These are phyloP conservation scores for Argyresthia goedartella DNA, from an alignment of 2,888 invertebrate species.

Conservation along the genomic window DNA sequence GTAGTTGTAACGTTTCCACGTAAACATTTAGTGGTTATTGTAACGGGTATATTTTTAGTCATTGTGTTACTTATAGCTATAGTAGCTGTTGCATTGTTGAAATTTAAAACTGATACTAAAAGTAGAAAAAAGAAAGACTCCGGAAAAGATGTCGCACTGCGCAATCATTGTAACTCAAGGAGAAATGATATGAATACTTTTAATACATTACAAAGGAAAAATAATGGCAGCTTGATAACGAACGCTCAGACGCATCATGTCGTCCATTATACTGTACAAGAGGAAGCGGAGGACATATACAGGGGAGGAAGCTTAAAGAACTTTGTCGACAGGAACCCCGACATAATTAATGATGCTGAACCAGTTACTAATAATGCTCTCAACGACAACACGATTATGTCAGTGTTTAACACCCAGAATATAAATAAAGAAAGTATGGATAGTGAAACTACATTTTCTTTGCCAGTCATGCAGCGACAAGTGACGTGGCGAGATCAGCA, in stretches of 20 bases:
- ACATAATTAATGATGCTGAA: slow-evolving; percentile 84
- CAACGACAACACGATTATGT: slow-evolving; percentile 55
- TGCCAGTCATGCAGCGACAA: slow-evolving; percentile 47
- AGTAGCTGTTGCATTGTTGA: slow-evolving; percentile 74
- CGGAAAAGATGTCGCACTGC: slow-evolving; percentile 73
- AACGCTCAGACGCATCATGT: slow-evolving; percentile 72
- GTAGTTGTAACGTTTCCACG: slow-evolving; percentile 78
- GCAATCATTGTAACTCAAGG: slow-evolving; percentile 61
- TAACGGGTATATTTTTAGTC: slow-evolving; percentile 75
- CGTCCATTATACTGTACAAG: slow-evolving; percentile 60
- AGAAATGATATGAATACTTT: slow-evolving; percentile 20
- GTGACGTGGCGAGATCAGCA: slow-evolving; percentile 71
- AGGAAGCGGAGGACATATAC: slow-evolving; percentile 61
- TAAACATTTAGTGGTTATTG: slow-evolving; percentile 78
- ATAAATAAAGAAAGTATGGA: slow-evolving; percentile 45
- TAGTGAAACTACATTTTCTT: slow-evolving; percentile 38
- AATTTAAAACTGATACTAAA: slow-evolving; percentile 61
- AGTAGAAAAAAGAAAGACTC: slow-evolving; percentile 69
- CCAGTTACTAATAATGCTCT: slow-evolving; percentile 64
- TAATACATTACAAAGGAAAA: slow-evolving; percentile 61
- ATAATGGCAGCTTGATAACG: slow-evolving; percentile 64
- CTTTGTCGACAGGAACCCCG: slow-evolving; percentile 80
- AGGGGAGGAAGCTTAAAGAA: slow-evolving; percentile 62
- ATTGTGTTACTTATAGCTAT: slow-evolving; percentile 76
- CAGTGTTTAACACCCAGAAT: slow-evolving; percentile 56